phyloP scores from a whole-genome alignment of 2,888 invertebrate species.

The Pristionchus arcanus region DNA sequence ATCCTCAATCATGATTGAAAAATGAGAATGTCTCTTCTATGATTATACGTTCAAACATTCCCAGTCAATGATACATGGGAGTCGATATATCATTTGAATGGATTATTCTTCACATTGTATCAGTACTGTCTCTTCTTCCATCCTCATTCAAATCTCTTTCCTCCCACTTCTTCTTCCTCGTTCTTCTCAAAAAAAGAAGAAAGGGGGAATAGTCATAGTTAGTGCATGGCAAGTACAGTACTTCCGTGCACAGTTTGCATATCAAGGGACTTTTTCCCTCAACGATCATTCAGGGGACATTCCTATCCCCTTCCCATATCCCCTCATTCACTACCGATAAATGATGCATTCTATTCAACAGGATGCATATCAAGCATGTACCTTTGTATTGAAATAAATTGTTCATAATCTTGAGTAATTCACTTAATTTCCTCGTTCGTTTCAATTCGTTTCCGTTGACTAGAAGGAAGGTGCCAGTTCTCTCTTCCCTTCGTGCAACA shows the following conservation, averaged over 20 bases:
- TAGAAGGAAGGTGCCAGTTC: conserved; percentile 45
- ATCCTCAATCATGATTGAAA: background rate
- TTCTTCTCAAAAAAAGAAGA: background rate
- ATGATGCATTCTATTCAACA: too few relatives aligned
- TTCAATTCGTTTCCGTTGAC: conserved; percentile 11
- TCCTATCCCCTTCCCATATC: background rate
- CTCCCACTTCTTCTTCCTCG: background rate
- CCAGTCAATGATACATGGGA: background rate
- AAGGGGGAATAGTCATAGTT: background rate
- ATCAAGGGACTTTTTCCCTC: background rate
- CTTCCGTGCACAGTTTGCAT: conserved; percentile 33
- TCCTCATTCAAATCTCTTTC: background rate
- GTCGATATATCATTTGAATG: too few relatives aligned
- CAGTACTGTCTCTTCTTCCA: background rate
- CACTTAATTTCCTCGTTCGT: background rate
- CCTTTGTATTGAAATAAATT: background rate
- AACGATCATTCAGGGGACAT: background rate
- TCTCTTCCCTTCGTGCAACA: conserved; percentile 47
- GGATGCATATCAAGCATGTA: background rate
- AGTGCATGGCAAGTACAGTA: conserved; percentile 18
- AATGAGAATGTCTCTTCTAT: background rate
- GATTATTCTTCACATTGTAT: background rate
- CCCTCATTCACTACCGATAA: background rate
- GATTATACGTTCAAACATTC: background rate
- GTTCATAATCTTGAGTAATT: background rate